A percentile compares a stretch with the other conserved stretches of the same genome.
Conservation (phyloP, 2,797 vertebrate genomes). For the Allobates femoralis region DNA sequence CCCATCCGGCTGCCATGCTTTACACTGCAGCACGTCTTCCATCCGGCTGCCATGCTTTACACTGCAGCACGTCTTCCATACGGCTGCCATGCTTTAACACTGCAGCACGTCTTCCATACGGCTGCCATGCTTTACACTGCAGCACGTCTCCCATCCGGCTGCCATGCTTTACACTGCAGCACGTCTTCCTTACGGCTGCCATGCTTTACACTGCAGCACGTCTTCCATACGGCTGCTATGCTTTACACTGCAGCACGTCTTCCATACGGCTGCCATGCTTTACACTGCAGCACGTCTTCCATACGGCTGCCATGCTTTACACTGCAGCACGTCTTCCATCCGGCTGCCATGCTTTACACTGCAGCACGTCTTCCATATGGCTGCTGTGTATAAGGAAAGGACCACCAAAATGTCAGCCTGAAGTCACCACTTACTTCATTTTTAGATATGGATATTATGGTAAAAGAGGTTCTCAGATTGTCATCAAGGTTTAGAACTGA, state of each 20-base stretch:
- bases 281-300: neutral
- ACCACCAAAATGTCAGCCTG: too few species aligned
- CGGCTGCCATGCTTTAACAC: neutral
- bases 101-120: neutral
- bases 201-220: too few species aligned
- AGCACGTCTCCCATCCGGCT: too few species aligned
- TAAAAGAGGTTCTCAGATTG: neutral
- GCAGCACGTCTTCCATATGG: neutral
- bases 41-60: neutral
- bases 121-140: too few species aligned
- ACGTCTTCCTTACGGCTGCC: neutral
- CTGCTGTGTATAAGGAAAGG: neutral
- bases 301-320: neutral
- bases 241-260: neutral
- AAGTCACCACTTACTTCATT: too few species aligned
- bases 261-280: neutral
- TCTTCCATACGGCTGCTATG: too few species aligned
- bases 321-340: neutral
- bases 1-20: neutral
- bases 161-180: neutral
- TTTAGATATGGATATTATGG: too few species aligned
- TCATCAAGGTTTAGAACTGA: neutral
- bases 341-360: neutral
- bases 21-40: too few species aligned
- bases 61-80: neutral